Evolutionary conservation across 2,888 invertebrate genomes (phyloP), one percentile per base, ranked within the genome.

Genomic region (Galerucella pusilla): DNA sequence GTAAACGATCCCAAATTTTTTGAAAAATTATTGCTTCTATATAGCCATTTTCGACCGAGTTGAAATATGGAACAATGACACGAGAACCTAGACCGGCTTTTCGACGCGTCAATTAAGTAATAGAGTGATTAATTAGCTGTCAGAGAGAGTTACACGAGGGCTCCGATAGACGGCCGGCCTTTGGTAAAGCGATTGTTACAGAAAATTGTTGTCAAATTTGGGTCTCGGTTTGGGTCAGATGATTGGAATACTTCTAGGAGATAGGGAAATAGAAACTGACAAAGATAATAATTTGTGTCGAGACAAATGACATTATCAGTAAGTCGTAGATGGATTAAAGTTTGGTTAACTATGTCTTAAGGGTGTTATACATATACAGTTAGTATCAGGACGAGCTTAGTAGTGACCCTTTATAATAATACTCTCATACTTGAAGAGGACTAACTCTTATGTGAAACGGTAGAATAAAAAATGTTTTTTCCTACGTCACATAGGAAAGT

Each of bases 121-220:
- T 74, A 68, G 68, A 49, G 69, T 74, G 69, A 74, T 74, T 74
- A 74, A 74, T 74, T 69, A 65, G 74, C 69, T 74, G 74, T 74
- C 74, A 74, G 59, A 20, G 25, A 59, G 65, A 61, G n/a, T 65
- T 20, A 46, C 10, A 59, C n/a, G 35, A 60, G 16, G 9, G 35
- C 1, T n/a, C 52, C 60, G 66, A 72, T 72, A 66, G 66, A 72
- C 60, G 66, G 60, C 45, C 57, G 14, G 65, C 16, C 57, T 60
- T 72, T 67, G 66, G 66, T 72, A 67, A 35, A 61, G 60, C 66
- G 60, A 72, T 66, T 72, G 72, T 72, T 46, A 16, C 60, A 66
- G 28, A 72, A 35, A 66, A 72, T 66, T 66, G 72, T 72, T 71
- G 72, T 72, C 72, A 66, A 72, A 72, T 72, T 72, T 67, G 72